phyloP scores from a whole-genome alignment of 2,888 invertebrate species.

The Coelinius sp. region DNA sequence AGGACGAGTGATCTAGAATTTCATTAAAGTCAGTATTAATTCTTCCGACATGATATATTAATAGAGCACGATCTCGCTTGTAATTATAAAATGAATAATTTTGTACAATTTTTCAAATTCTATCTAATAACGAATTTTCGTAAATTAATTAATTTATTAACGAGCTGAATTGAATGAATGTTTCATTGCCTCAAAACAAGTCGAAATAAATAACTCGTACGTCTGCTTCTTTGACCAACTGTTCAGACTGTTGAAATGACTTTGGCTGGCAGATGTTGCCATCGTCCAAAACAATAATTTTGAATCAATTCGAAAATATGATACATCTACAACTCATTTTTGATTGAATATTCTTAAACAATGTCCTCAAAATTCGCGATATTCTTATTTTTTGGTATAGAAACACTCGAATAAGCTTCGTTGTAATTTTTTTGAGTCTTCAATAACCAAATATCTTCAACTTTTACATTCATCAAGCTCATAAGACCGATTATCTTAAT shows the following conservation, averaged over 20 bases:
- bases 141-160: background rate
- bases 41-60: conserved; percentile 36
- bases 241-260: background rate
- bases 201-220: background rate
- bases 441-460: conserved; percentile 41
- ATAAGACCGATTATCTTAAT: conserved; percentile 30
- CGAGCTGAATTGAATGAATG: background rate
- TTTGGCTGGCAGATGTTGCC: background rate
- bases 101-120: conserved; percentile 13
- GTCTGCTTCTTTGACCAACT: background rate
- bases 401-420: conserved; percentile 39
- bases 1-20: conserved; percentile 8
- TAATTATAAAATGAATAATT: conserved; percentile 37
- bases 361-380: conserved; percentile 8
- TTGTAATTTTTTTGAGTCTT: conserved; percentile 35
- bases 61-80: background rate
- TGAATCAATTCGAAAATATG: background rate
- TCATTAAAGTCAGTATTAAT: conserved; percentile 29
- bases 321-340: background rate
- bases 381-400: conserved; percentile 23
- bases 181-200: background rate
- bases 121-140: conserved; percentile 20
- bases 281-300: background rate
- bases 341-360: conserved; percentile 18
- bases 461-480: conserved; percentile 26